Evolutionary conservation across 2,113 vertebrate genomes (phyloP), one percentile per base, ranked within the genome.

Genomic region (Zosterops lateralis): DNA sequence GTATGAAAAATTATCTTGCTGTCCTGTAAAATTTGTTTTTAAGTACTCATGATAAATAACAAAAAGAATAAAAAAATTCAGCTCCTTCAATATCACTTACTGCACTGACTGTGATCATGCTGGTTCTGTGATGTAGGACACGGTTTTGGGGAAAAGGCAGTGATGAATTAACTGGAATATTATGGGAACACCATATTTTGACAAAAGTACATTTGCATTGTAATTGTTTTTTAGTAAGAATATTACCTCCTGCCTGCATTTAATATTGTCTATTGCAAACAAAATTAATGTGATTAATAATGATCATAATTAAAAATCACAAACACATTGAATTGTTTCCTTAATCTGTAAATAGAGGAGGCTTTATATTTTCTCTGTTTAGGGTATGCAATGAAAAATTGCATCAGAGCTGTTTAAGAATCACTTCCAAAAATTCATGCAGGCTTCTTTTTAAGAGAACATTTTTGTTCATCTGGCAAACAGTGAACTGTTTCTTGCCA

Each of bases 101-200:
- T 64, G 31, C 51, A 54, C 0, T 28, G 42, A 19, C 34, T 34
- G 56, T 13, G 76, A 24, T 22, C 24, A 21, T 29, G 7, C 6
- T 44, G 38, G 18, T 40, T 81, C 42, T 38, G 28, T 26, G 22
- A n/a, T 47, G 14, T 9, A 45, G 32, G n/a, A 51, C 16, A 18
- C 7, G 56, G 7, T 36, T 78, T 44, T 48, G 20, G 66, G 74
- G 47, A 45, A 73, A 74, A 42, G 18, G 9, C 17, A 58, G 17
- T 1, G 34, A 34, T 10, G 36, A 54, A 9, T 36, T 0, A n/a
- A 6, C 14, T 60, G 58, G 34, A 60, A 38, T 26, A 18, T 60
- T 60, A 26, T 13, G 26, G 34, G 24, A 81, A 48, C 26, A 40
- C 3, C 0, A 0, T 22, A 61, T 65, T 84, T 40, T 61, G 24